phyloP scores from a whole-genome alignment of 2,888 invertebrate genomes.

The Panorpa germanica region DNA sequence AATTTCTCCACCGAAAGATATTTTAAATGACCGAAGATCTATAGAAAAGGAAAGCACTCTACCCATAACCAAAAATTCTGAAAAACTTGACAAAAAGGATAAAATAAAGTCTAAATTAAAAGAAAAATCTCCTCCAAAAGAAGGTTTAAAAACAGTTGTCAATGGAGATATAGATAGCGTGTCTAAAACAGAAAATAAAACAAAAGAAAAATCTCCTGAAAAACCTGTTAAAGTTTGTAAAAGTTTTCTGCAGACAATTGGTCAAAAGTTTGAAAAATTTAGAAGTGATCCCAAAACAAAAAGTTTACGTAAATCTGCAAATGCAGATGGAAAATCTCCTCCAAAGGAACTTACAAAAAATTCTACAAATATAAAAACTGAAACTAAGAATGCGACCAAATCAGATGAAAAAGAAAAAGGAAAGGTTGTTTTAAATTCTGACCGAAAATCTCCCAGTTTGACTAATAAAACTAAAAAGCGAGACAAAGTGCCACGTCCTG shows the following conservation, averaged over 20 bases:
- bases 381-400: conserved; percentile 17
- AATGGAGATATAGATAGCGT: conserved; percentile 8
- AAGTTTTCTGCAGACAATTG: conserved; percentile 51
- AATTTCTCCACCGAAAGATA: conserved; percentile 21
- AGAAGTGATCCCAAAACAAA: conserved; percentile 30
- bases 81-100: conserved; percentile 20
- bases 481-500: too few species aligned
- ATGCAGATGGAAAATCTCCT: too few species aligned
- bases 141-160: conserved; percentile 19
- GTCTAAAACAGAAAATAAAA: conserved; percentile 15
- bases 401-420: conserved; percentile 9
- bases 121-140: conserved; percentile 17
- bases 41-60: conserved; percentile 17
- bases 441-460: neutral
- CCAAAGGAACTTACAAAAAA: too few species aligned
- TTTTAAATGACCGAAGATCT: conserved; percentile 17
- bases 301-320: too few species aligned
- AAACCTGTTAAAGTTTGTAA: conserved; percentile 41
- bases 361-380: too few species aligned
- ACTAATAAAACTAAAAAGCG: too few species aligned
- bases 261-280: conserved; percentile 57
- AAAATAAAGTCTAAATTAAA: conserved; percentile 14
- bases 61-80: conserved; percentile 14
- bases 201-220: conserved; percentile 27
- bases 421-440: neutral